Evolutionary conservation across 2,113 vertebrate genomes (phyloP).

Genomic region (Ibidorhyncha struthersii): DNA sequence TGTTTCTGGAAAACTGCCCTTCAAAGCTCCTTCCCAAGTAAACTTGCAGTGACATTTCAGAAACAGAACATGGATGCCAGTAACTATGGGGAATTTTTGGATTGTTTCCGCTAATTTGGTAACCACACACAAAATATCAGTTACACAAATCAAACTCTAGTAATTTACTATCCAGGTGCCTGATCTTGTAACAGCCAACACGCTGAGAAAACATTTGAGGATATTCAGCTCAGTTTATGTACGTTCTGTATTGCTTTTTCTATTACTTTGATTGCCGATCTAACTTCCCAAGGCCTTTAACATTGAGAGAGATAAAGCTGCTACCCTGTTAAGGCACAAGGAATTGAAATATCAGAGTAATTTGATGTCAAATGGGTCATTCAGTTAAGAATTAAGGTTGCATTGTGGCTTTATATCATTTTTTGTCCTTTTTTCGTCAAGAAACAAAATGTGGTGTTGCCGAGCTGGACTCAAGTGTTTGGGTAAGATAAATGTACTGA

Average conservation of each 20-base stretch:
- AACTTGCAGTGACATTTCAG: conserved; percentile 20
- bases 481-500: background rate
- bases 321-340: background rate
- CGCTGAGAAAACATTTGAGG: conserved; percentile 39
- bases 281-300: conserved; percentile 19
- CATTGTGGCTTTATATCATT: background rate
- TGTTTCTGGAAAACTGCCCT: conserved; percentile 50
- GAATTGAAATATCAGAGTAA: conserved; percentile 23
- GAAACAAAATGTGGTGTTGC: background rate
- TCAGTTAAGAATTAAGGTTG: conserved; percentile 19
- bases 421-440: background rate
- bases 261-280: conserved; percentile 36
- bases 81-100: background rate
- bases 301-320: background rate
- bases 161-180: conserved; percentile 53
- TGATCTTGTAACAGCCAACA: conserved; percentile 9
- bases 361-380: background rate
- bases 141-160: conserved; percentile 44
- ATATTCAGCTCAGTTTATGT: background rate
- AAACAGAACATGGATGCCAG: background rate
- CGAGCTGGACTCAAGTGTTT: background rate
- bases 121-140: conserved; percentile 18
- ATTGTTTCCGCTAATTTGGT: conserved; percentile 38
- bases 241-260: background rate
- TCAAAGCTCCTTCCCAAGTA: conserved; percentile 49